These are phyloP conservation scores for Chrysolophus pictus DNA, from an alignment of 2,797 vertebrate genomes.

Conservation along the genomic window DNA sequence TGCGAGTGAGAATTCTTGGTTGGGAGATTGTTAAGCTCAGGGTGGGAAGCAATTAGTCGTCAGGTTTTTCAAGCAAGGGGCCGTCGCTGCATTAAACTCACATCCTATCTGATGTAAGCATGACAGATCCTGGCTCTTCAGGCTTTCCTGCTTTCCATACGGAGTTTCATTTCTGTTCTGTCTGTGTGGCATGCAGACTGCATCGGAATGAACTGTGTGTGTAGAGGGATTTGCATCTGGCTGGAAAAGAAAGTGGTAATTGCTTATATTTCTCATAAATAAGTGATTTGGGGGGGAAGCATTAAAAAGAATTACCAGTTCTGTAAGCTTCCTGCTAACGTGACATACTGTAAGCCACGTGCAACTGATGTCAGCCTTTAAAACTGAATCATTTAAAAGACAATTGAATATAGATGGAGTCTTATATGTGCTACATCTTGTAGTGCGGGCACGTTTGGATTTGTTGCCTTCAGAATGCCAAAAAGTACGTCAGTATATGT, in stretches of 20 bases:
- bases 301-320: neutral
- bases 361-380: neutral
- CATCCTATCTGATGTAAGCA: neutral
- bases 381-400: neutral
- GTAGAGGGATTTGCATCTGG: neutral
- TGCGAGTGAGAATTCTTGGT: rapidly evolving
- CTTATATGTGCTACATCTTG: neutral
- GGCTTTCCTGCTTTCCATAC: neutral
- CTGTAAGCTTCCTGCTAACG: neutral
- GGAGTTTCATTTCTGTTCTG: neutral
- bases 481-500: neutral
- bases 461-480: neutral
- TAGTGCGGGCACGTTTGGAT: neutral
- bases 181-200: neutral
- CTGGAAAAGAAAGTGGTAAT: neutral
- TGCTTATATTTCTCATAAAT: neutral
- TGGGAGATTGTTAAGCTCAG: neutral
- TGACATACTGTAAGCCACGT: too few species aligned
- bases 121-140: neutral
- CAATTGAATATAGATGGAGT: neutral
- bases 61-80: neutral
- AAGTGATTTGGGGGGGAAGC: neutral
- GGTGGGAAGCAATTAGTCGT: neutral
- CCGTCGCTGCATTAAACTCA: neutral
- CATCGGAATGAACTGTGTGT: neutral